Base-by-base conservation (phyloP, 2,888 invertebrate species). In the Harmothoe impar region DNA sequence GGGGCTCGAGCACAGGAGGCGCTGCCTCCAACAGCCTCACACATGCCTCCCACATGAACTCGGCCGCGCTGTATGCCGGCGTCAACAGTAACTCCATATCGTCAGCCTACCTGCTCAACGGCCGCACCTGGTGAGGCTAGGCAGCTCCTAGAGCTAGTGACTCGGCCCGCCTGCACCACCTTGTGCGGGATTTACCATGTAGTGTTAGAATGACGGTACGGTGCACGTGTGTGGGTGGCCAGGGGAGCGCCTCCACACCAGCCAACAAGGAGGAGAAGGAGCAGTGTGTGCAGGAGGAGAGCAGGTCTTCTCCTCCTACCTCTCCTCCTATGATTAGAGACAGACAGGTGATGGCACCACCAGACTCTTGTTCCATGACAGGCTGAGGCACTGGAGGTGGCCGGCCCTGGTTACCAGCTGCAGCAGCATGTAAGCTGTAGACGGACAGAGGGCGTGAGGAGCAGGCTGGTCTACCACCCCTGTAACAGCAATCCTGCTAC, bases 41-140 rank as follows among this genome's bases (percentile, higher is more conserved):
- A 10, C 62, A 68, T 68, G 68, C 72, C 43, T 62, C 89, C 10
- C 89, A 89, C 56, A 68, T 89, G 43, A 89, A 89, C 89, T 68
- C 89, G 62, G 31, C 62, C 17, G 23, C 33, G 29, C 20, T 35
- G 35, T 62, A 62, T 15, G 29, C 68, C 35, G 72, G 89, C 62
- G 43, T 89, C 7, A 89, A 89, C 68, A 89, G 89, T 68, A 89
- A 89, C 72, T 68, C 62, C 43, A 31, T 68, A 89, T 89, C 89
- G 43, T 89, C 89, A 68, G 62, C 89, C 33, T 89, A 89, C 56
- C 43, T 89, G 62, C 62, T 89, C 35, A 89, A 89, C 35, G 89
- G 89, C 17, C 89, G 89, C 62, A 89, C 89, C n/a, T 89, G 89
- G 89, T 89, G 72, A 89, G 81, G 81, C 43, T 81, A 81, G 81